These are phyloP conservation scores for Clarias macrocephalus DNA, from an alignment of 2,113 vertebrate species.

Conservation along the genomic window DNA sequence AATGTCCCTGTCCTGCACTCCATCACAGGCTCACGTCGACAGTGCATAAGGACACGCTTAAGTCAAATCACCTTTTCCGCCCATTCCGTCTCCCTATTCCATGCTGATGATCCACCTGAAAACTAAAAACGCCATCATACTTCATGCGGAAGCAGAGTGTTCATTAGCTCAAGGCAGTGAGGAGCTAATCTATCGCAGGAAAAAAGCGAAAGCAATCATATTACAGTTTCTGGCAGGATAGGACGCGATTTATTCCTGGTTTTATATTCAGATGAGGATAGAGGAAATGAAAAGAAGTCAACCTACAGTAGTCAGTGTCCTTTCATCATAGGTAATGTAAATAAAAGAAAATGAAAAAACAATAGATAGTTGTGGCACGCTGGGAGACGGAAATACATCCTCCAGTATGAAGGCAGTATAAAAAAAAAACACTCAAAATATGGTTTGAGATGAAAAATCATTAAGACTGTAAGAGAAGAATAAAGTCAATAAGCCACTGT, in stretches of 20 bases:
- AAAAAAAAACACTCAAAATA: background rate
- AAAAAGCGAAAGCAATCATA: constrained; percentile 8
- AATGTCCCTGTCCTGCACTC: constrained; percentile 14
- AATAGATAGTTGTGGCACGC: background rate
- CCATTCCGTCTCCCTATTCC: background rate
- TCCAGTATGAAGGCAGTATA: too few relatives aligned
- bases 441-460: constrained; percentile 9
- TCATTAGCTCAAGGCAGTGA: constrained; percentile 2
- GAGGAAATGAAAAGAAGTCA: background rate
- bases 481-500: background rate
- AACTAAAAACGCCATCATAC: background rate
- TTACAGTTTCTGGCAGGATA: background rate
- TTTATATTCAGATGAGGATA: constrained; percentile 15
- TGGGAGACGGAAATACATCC: background rate
- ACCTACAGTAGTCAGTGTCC: background rate
- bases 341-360: constrained; percentile 14
- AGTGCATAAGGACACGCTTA: background rate
- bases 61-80: constrained; percentile 1
- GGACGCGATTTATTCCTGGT: constrained; percentile 12
- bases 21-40: constrained; percentile 13
- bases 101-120: background rate
- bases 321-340: constrained; percentile 7
- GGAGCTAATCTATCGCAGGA: background rate
- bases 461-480: background rate
- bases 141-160: background rate